Evolutionary conservation across 2,113 vertebrate species (phyloP).

Genomic region (Chionomys nivalis): DNA sequence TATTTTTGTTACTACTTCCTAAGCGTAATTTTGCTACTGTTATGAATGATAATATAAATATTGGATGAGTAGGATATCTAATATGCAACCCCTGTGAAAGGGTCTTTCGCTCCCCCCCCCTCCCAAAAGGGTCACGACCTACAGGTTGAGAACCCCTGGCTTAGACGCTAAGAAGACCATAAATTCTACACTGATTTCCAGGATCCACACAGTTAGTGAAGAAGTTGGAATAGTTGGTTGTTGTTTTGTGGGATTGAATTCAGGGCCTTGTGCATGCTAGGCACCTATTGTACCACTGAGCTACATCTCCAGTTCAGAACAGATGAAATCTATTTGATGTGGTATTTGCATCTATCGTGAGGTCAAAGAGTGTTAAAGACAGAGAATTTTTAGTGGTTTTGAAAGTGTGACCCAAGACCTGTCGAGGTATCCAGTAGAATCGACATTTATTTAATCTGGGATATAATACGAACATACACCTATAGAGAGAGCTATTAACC

Average conservation of each 20-base stretch:
- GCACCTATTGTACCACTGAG: not conserved
- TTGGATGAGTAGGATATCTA: not conserved
- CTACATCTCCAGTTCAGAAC: not conserved
- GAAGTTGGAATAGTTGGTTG: not conserved
- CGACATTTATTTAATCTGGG: conserved; percentile 22
- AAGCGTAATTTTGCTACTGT: not conserved
- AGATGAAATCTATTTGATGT: not conserved
- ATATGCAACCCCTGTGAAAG: not conserved
- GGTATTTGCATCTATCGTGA: not conserved
- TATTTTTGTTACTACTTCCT: not conserved
- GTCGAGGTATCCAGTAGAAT: not conserved
- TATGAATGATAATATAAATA: not conserved
- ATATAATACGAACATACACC: not conserved
- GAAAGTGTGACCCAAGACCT: not conserved
- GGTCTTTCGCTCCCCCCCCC: not conserved
- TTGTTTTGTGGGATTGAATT: not conserved
- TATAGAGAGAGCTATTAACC: not conserved
- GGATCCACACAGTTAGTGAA: not conserved
- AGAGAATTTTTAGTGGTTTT: conserved; percentile 15
- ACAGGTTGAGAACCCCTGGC: not conserved
- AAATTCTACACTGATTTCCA: not conserved
- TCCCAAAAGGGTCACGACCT: not conserved
- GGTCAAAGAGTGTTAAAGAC: not conserved
- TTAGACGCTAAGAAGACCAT: not conserved
- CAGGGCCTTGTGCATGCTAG: not conserved